phyloP scores from a whole-genome alignment of 2,888 invertebrate genomes.

The Azorinus chamasolen region DNA sequence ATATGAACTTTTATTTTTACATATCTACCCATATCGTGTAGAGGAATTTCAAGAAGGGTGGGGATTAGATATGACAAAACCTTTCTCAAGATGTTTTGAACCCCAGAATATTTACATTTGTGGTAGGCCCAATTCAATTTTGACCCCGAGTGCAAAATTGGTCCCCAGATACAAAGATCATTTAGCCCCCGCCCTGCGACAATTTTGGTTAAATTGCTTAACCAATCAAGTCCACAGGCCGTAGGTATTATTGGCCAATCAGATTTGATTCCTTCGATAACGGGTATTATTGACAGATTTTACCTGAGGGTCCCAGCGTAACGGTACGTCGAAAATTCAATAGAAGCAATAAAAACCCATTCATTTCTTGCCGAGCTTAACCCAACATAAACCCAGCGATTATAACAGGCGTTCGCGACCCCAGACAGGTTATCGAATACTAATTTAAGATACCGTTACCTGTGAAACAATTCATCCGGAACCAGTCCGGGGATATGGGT shows the following conservation, averaged over 20 bases:
- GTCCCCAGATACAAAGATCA: conserved; percentile 5
- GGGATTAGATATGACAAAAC: too few species aligned
- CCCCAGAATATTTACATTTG: too few species aligned
- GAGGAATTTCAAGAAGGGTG: too few species aligned
- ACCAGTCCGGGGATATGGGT: conserved; percentile 14
- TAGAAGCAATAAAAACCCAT: conserved; percentile 31
- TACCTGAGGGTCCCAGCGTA: conserved; percentile 1
- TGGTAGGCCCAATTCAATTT: too few species aligned
- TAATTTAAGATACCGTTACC: conserved; percentile 23
- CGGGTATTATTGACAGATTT: conserved; percentile 28
- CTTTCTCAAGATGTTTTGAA: too few species aligned
- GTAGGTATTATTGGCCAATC: too few species aligned
- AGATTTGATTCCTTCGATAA: background rate
- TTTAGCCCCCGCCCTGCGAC: background rate
- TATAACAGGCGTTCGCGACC: background rate
- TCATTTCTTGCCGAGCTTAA: conserved; percentile 1
- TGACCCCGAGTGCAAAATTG: background rate
- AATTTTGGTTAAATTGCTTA: background rate
- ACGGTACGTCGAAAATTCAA: conserved; percentile 11
- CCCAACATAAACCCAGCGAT: conserved; percentile 5
- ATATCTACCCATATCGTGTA: too few species aligned
- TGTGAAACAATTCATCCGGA: conserved; percentile 26
- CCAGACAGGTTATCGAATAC: conserved; percentile 45
- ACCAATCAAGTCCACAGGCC: conserved; percentile 12
- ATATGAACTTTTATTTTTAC: too few species aligned